Conservation (phyloP, 1,140 invertebrate species). For the Danaus melanippus region DNA sequence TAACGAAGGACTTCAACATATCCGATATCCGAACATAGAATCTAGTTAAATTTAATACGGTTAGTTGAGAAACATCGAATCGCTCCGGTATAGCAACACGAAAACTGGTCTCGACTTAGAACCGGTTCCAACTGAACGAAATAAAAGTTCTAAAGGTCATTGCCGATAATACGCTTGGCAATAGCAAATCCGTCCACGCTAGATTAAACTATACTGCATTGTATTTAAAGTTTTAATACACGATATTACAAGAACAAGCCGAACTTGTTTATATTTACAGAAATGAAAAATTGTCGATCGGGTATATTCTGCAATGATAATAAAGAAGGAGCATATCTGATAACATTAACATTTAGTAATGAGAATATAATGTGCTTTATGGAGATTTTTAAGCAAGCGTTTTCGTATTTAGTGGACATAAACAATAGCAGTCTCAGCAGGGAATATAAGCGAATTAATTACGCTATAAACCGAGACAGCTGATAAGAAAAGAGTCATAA, state of each 20-base stretch:
- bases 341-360: background rate
- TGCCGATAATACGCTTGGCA: constrained; percentile 37
- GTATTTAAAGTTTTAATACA: constrained; percentile 12
- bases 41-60: constrained; percentile 29
- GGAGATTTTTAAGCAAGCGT: constrained; percentile 22
- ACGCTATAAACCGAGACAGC: constrained; percentile 35
- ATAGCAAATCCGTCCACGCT: constrained; percentile 14
- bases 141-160: constrained; percentile 61
- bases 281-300: constrained; percentile 2
- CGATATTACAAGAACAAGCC: too few species aligned
- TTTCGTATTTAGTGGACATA: constrained; percentile 22
- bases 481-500: constrained; percentile 36
- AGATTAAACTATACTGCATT: constrained; percentile 15
- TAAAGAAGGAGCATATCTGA: background rate
- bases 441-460: constrained; percentile 40
- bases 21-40: background rate
- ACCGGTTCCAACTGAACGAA: constrained; percentile 53
- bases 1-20: too few species aligned
- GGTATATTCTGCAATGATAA: background rate
- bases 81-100: constrained; percentile 30
- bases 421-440: constrained; percentile 26
- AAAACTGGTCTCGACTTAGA: constrained; percentile 37
- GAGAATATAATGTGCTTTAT: constrained; percentile 13
- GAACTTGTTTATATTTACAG: background rate
- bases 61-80: constrained; percentile 26